Evolutionary conservation across 2,113 vertebrate species (phyloP).

Genomic region (Clarias macrocephalus): DNA sequence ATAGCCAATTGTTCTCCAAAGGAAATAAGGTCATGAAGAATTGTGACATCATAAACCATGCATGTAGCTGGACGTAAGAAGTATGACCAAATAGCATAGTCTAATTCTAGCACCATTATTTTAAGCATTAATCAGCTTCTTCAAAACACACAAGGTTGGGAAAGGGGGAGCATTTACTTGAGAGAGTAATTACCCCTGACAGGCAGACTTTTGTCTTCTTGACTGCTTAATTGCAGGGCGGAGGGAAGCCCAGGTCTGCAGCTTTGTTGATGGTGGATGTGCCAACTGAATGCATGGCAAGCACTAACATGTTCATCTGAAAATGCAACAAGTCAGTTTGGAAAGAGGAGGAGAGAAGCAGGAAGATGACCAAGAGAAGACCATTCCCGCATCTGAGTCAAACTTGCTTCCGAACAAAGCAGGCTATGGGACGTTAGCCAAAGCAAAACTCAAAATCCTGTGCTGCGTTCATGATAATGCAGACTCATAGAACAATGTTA

Average conservation of each 20-base stretch:
- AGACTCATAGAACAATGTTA: background rate
- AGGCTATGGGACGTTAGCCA: background rate
- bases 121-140: conserved; percentile 22
- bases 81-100: background rate
- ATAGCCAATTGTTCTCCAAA: background rate
- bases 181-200: conserved; percentile 46
- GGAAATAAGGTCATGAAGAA: conserved; percentile 10
- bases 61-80: background rate
- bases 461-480: background rate
- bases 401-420: conserved; percentile 7
- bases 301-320: conserved; percentile 50
- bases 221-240: conserved; percentile 58
- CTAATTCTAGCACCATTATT: background rate
- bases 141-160: conserved; percentile 8
- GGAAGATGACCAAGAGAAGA: conserved; percentile 25
- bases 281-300: conserved; percentile 46
- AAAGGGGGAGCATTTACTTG: conserved; percentile 3
- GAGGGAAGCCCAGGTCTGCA: conserved; percentile 44
- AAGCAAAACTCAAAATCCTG: conserved; percentile 14
- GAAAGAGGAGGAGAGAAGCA: conserved; percentile 7
- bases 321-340: conserved; percentile 8
- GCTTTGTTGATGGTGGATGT: conserved; percentile 52
- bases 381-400: conserved; percentile 3
- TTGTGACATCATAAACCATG: background rate
- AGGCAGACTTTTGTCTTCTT: conserved; percentile 51